A percentile compares a stretch with the other conserved stretches of the same genome.
phyloP scores from a whole-genome alignment of 2,113 vertebrate species.

The Hydropotes inermis region DNA sequence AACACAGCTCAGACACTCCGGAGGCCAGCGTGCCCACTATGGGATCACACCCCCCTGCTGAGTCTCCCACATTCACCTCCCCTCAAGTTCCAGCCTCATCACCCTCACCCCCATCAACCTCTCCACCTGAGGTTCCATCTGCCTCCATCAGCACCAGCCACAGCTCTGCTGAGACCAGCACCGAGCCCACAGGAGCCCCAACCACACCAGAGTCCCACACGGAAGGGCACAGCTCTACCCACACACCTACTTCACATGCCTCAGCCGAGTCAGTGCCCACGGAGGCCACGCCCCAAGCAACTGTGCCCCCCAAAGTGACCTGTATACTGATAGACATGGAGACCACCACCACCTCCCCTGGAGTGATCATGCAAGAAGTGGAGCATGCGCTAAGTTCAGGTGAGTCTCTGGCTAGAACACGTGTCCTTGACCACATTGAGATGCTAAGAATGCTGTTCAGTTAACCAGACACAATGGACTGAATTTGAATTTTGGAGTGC shows the following conservation, averaged over 20 bases:
- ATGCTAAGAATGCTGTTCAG: neutral
- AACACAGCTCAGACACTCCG: neutral
- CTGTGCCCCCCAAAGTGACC: neutral
- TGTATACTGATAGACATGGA: rapidly evolving
- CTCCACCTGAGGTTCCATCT: neutral
- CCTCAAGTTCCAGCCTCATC: neutral
- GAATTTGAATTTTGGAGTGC: neutral
- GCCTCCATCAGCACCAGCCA: neutral
- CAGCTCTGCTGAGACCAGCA: neutral
- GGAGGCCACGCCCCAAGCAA: conserved; percentile 22
- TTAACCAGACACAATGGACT: neutral
- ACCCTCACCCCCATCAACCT: neutral
- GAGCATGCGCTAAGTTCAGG: conserved; percentile 77
- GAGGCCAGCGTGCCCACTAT: neutral
- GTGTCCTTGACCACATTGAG: rapidly evolving
- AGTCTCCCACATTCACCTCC: neutral
- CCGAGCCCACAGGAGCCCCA: neutral
- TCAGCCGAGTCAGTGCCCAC: neutral
- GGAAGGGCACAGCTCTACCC: conserved; percentile 16
- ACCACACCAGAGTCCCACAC: neutral
- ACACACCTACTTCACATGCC: neutral
- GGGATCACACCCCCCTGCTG: rapidly evolving
- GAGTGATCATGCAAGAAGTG: conserved; percentile 76
- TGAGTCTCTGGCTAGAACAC: conserved; percentile 50
- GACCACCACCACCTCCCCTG: conserved; percentile 45